Evolutionary conservation across 1,140 invertebrate species (phyloP).

Genomic region (Psilanteris sp.): DNA sequence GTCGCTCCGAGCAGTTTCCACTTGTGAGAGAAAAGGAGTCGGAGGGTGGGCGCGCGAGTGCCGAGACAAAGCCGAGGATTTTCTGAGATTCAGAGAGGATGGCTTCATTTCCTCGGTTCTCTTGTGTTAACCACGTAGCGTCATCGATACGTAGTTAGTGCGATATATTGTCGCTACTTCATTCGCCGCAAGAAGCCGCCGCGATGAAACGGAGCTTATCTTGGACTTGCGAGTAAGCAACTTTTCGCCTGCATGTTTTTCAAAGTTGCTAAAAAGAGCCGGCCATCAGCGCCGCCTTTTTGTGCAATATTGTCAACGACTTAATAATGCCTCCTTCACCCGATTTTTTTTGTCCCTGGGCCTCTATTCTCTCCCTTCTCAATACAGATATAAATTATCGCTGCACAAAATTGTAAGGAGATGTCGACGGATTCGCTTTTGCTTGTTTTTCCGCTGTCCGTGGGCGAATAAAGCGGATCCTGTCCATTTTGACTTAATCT

Average conservation of each 20-base stretch:
- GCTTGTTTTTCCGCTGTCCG: conserved; percentile 29
- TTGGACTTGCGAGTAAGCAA: conserved; percentile 46
- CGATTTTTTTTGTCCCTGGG: neutral
- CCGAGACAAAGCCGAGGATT: conserved; percentile 74
- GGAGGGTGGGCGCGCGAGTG: conserved; percentile 20
- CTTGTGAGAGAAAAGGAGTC: conserved; percentile 61
- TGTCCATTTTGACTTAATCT: too few relatives aligned
- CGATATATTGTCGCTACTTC: conserved; percentile 70
- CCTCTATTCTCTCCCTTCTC: neutral
- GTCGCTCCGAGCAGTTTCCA: conserved; percentile 68
- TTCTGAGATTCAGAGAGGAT: conserved; percentile 71
- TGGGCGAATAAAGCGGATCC: neutral
- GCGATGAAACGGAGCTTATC: conserved; percentile 54
- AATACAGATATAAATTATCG: conserved; percentile 37
- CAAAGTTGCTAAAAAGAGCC: conserved; percentile 34
- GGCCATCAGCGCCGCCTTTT: conserved; percentile 31
- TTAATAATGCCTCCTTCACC: conserved; percentile 39
- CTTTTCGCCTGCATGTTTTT: conserved; percentile 43
- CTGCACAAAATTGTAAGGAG: conserved; percentile 15
- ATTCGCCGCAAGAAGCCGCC: conserved; percentile 67
- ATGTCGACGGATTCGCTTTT: neutral
- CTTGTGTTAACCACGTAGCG: conserved; percentile 54
- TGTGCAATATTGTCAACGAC: conserved; percentile 34
- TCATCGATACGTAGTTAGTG: conserved; percentile 50
- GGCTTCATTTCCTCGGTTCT: conserved; percentile 63